Evolutionary conservation across 2,113 vertebrate genomes (phyloP).

Genomic region (Protomyctophum bolini): DNA sequence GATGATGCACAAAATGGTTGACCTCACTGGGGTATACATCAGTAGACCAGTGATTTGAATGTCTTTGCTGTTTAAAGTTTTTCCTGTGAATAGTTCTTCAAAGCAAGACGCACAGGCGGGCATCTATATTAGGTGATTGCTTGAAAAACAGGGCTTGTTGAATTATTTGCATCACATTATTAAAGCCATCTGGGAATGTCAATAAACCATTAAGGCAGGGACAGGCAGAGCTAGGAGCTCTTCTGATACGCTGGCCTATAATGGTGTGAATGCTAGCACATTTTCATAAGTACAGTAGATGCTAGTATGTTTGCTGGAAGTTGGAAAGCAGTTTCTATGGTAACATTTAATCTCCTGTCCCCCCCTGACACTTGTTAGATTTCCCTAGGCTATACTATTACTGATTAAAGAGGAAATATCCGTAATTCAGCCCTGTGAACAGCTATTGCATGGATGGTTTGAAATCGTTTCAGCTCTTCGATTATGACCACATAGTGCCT

Average conservation of each 20-base stretch:
- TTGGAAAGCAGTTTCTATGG: conserved; percentile 81
- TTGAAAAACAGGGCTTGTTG: conserved; percentile 37
- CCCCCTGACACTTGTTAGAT: conserved; percentile 58
- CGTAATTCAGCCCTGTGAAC: conserved; percentile 35
- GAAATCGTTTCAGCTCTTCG: conserved; percentile 42
- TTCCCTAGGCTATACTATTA: conserved; percentile 29
- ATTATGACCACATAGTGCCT: conserved; percentile 48
- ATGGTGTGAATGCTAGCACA: conserved; percentile 76
- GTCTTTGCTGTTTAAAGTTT: too few relatives aligned
- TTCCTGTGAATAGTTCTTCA: not conserved
- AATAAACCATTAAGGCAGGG: conserved; percentile 57
- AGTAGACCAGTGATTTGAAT: too few relatives aligned
- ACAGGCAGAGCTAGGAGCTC: conserved; percentile 39
- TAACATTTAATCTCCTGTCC: conserved; percentile 61
- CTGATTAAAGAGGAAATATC: conserved; percentile 55
- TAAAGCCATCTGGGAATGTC: conserved; percentile 36
- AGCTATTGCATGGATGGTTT: conserved; percentile 35
- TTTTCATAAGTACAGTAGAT: conserved; percentile 68
- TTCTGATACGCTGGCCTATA: conserved; percentile 68
- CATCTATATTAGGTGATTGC: conserved; percentile 11
- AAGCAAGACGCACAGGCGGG: conserved; percentile 7
- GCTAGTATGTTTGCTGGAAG: conserved; percentile 70
- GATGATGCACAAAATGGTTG: too few relatives aligned
- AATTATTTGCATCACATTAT: conserved; percentile 58
- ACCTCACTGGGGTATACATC: too few relatives aligned